These are phyloP conservation scores for Steinernema hermaphroditum DNA, from an alignment of 2,888 invertebrate genomes.

Conservation along the genomic window DNA sequence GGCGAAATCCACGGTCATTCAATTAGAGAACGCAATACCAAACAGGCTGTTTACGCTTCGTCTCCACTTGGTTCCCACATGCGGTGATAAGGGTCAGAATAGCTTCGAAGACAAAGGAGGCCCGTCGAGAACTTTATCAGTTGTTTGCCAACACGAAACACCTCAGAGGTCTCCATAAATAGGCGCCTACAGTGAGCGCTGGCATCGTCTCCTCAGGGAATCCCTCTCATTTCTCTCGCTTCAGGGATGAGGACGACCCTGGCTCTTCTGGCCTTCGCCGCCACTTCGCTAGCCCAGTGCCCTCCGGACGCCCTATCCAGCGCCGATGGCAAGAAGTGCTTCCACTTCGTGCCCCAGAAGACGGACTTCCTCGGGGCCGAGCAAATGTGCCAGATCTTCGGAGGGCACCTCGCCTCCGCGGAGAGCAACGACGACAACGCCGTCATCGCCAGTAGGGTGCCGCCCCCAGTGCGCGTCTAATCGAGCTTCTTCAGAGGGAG, in stretches of 20 bases:
- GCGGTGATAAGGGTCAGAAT: too few relatives aligned
- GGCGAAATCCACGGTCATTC: too few relatives aligned
- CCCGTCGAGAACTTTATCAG: background rate
- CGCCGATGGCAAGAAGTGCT: background rate
- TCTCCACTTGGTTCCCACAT: too few relatives aligned
- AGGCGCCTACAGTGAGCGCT: background rate
- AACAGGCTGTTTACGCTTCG: too few relatives aligned
- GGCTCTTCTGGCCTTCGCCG: background rate
- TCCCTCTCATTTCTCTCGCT: background rate
- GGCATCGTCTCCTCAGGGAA: background rate
- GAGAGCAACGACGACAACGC: background rate
- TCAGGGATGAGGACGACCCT: background rate
- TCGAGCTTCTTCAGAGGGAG: background rate
- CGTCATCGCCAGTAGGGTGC: background rate
- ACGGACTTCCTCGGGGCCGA: background rate
- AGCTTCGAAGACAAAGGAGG: too few relatives aligned
- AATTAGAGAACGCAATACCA: too few relatives aligned
- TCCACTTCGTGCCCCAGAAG: background rate
- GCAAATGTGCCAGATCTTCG: background rate
- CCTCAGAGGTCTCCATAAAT: background rate
- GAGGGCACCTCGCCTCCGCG: background rate
- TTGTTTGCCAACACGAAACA: conserved; percentile 4
- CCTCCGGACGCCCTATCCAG: background rate
- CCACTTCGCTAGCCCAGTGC: background rate
- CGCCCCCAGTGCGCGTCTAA: background rate